These are phyloP conservation scores for Aricia artaxerxes DNA, from an alignment of 2,888 invertebrate species.

Conservation along the genomic window DNA sequence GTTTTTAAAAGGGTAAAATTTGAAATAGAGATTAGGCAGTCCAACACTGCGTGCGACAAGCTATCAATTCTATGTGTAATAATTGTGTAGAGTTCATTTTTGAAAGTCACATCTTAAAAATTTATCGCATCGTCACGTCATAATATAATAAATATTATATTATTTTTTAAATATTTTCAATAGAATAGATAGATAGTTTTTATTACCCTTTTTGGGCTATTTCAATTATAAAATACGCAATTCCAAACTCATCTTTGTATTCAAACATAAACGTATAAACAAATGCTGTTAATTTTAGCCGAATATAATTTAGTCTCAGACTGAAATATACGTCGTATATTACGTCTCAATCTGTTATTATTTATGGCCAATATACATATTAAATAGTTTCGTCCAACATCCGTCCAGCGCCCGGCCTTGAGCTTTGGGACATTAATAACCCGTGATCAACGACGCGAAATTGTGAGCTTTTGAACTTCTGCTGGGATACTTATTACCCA, in stretches of 20 bases:
- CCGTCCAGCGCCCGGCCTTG: constrained; percentile 1
- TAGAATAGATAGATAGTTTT: too few relatives aligned
- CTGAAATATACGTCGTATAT: constrained; percentile 17
- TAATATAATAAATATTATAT: too few relatives aligned
- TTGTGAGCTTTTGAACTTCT: not conserved
- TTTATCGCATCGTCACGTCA: too few relatives aligned
- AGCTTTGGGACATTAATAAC: constrained; percentile 9
- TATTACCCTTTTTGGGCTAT: not conserved
- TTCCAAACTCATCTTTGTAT: not conserved
- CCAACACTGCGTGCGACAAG: too few relatives aligned
- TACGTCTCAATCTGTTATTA: constrained; percentile 26
- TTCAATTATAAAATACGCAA: not conserved
- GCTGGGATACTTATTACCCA: not conserved
- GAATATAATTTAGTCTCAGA: constrained; percentile 20
- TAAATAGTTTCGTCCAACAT: constrained; percentile 17
- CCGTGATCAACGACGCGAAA: not conserved
- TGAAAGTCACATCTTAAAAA: too few relatives aligned
- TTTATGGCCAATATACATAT: constrained; percentile 13
- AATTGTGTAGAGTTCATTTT: too few relatives aligned
- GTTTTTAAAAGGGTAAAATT: too few relatives aligned
- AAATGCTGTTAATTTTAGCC: not conserved
- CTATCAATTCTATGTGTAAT: too few relatives aligned
- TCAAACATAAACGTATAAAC: constrained; percentile 6
- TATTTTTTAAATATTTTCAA: too few relatives aligned
- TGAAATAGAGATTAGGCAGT: too few relatives aligned